Conservation (phyloP, 2,797 vertebrate genomes). For the Monodelphis domestica region DNA sequence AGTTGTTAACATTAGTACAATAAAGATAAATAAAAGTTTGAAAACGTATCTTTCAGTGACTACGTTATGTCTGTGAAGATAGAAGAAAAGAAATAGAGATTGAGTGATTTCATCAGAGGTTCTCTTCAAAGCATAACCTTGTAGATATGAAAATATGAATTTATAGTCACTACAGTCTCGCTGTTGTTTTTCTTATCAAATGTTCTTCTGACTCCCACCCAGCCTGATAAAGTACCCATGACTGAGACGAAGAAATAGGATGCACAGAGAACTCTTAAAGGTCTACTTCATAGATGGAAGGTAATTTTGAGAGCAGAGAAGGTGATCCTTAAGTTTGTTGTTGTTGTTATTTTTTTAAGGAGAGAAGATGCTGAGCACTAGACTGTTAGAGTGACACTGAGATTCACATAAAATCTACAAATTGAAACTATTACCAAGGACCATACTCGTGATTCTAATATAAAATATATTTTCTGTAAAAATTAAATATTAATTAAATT, state of each 20-base stretch:
- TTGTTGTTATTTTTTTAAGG: too few species aligned
- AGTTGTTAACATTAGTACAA: neutral
- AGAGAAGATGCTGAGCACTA: neutral
- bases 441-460: neutral
- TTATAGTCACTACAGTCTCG: neutral
- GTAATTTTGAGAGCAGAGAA: slow-evolving; percentile 31
- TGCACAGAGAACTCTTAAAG: slow-evolving; percentile 24
- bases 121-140: slow-evolving; percentile 40
- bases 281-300: slow-evolving; percentile 34
- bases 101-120: neutral
- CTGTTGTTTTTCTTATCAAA: slow-evolving; percentile 18
- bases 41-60: slow-evolving; percentile 24
- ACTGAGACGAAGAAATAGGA: slow-evolving; percentile 9
- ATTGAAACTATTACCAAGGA: slow-evolving; percentile 32
- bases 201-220: slow-evolving; percentile 21
- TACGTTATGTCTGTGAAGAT: slow-evolving; percentile 28
- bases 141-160: slow-evolving; percentile 3
- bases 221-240: slow-evolving; percentile 10
- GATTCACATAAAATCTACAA: slow-evolving; percentile 13
- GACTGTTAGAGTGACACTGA: neutral
- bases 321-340: slow-evolving; percentile 8
- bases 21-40: neutral
- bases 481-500: neutral
- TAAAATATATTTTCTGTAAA: neutral
- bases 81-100: neutral